These are phyloP conservation scores for Chrysemys picta DNA, from an alignment of 2,113 vertebrate genomes.

Conservation along the genomic window DNA sequence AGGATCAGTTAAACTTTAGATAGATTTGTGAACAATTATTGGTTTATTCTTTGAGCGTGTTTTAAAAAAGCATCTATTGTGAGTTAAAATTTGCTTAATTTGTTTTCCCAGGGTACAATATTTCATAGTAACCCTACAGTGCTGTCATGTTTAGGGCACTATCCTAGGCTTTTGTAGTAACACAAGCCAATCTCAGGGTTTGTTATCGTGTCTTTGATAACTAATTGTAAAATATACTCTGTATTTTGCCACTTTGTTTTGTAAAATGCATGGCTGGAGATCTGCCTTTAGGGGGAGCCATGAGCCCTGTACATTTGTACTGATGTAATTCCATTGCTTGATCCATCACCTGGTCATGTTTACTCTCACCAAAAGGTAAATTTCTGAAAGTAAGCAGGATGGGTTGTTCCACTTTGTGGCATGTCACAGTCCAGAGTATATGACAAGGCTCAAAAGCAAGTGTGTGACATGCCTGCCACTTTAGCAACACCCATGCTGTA, in stretches of 20 bases:
- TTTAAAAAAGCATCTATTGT: not conserved
- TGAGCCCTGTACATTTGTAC: not conserved
- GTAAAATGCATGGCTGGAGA: not conserved
- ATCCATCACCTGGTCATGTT: not conserved
- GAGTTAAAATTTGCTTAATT: not conserved
- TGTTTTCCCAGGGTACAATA: not conserved
- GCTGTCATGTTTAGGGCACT: not conserved
- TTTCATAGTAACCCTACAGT: not conserved
- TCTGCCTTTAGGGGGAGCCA: constrained; percentile 42
- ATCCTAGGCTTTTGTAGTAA: not conserved
- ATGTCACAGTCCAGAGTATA: not conserved
- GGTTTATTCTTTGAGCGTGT: not conserved
- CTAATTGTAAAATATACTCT: not conserved
- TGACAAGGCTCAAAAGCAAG: constrained; percentile 16
- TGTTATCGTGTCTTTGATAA: not conserved
- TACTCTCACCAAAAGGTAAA: not conserved
- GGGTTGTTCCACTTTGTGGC: not conserved
- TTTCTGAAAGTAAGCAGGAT: not conserved
- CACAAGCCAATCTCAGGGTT: not conserved
- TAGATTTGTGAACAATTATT: not conserved
- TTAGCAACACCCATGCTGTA: not conserved
- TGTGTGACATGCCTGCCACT: not conserved
- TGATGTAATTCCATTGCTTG: not conserved
- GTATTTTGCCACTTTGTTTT: not conserved
- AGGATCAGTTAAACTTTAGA: not conserved